These are phyloP conservation scores for Ambastaia sidthimunki DNA, from an alignment of 2,797 vertebrate species.

Conservation along the genomic window DNA sequence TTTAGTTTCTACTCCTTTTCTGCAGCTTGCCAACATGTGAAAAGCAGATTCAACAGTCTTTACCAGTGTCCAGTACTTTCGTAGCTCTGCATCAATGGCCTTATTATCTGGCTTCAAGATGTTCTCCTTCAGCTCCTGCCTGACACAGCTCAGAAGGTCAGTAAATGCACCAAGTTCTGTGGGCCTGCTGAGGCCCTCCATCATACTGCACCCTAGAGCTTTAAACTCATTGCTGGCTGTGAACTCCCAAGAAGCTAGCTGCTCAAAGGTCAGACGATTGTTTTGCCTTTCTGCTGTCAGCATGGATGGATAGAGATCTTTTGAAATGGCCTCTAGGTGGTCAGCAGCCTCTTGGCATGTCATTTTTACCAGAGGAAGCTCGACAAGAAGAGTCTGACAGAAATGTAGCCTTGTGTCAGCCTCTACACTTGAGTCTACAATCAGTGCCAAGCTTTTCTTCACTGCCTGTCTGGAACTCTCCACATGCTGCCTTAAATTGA, in stretches of 20 bases:
- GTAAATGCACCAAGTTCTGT: slow-evolving; percentile 63
- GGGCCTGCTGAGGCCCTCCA: slow-evolving; percentile 54
- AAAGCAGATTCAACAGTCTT: slow-evolving; percentile 78
- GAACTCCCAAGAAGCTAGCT: slow-evolving; percentile 70
- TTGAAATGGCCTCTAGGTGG: slow-evolving; percentile 72
- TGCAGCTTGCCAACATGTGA: slow-evolving; percentile 70
- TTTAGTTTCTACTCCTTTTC: slow-evolving; percentile 57
- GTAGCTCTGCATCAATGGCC: slow-evolving; percentile 74
- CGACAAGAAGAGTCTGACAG: slow-evolving; percentile 71
- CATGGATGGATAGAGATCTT: slow-evolving; percentile 69
- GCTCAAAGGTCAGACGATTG: slow-evolving; percentile 63
- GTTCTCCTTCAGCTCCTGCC: slow-evolving; percentile 69
- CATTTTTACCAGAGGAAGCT: slow-evolving; percentile 72
- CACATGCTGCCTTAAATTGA: slow-evolving; percentile 73
- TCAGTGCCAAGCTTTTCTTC: slow-evolving; percentile 68
- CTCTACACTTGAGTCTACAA: slow-evolving; percentile 56
- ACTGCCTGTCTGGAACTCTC: slow-evolving; percentile 70
- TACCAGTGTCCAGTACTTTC: slow-evolving; percentile 77
- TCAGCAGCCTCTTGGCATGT: slow-evolving; percentile 73
- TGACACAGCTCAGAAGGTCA: slow-evolving; percentile 63
- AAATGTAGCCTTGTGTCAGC: slow-evolving; percentile 64
- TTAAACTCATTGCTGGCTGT: slow-evolving; percentile 64
- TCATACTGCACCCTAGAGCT: slow-evolving; percentile 66
- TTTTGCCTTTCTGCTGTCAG: slow-evolving; percentile 68
- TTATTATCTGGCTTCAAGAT: slow-evolving; percentile 74